Conservation (phyloP, 2,888 invertebrate species). For the Cosmia pyralina region DNA sequence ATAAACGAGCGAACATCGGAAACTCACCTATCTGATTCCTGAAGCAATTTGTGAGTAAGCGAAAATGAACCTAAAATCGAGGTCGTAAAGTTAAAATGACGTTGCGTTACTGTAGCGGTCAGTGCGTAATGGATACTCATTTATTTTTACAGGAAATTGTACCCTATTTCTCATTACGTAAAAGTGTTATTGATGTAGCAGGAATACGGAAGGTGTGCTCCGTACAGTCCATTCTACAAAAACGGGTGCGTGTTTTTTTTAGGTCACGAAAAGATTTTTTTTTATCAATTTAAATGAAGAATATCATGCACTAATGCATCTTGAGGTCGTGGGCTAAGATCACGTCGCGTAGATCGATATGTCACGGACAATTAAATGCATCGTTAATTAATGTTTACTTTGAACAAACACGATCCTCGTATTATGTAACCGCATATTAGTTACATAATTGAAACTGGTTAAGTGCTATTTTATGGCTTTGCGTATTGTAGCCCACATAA, state of each 20-base stretch:
- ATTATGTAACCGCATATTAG: constrained; percentile 40
- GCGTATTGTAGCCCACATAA: constrained; percentile 9
- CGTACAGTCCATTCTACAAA: constrained; percentile 9
- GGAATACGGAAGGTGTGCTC: constrained; percentile 27
- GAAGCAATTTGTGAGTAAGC: constrained; percentile 35
- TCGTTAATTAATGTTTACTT: constrained; percentile 57
- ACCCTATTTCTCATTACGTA: constrained; percentile 52
- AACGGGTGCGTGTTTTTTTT: constrained; percentile 26
- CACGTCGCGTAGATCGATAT: constrained; percentile 47
- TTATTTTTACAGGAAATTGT: constrained; percentile 59
- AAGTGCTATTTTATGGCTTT: constrained; percentile 21
- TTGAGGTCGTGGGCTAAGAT: constrained; percentile 30
- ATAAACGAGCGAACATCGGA: constrained; percentile 70
- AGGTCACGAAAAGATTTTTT: constrained; percentile 29
- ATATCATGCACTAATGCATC: not conserved
- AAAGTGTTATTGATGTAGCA: constrained; percentile 56
- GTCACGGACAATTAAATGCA: constrained; percentile 61
- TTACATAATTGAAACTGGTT: constrained; percentile 31
- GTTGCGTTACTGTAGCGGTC: constrained; percentile 40
- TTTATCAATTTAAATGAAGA: constrained; percentile 16
- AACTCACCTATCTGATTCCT: constrained; percentile 60
- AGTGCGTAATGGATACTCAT: constrained; percentile 50
- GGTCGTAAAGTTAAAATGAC: constrained; percentile 18
- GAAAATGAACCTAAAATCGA: constrained; percentile 28
- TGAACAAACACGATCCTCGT: constrained; percentile 31